Percentiles rank a stretch among this genome's conserved stretches.
These are phyloP conservation scores for Tachuris rubrigastra DNA, from an alignment of 2,113 vertebrate species.

Conservation along the genomic window DNA sequence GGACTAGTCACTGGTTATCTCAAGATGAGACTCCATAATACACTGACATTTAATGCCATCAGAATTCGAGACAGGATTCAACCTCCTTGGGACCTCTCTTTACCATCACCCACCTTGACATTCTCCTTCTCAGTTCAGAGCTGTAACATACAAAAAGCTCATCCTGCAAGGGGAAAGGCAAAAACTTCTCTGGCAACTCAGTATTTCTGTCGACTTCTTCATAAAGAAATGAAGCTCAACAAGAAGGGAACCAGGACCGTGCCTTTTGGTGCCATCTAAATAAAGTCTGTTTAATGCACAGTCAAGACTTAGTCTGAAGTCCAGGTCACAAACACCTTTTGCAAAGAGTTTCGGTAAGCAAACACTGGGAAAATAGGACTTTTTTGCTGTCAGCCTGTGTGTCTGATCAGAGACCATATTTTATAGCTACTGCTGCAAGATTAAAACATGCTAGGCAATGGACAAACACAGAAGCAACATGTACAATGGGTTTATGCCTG, in stretches of 20 bases:
- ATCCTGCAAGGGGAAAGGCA: neutral
- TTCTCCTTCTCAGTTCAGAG: neutral
- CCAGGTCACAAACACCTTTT: neutral
- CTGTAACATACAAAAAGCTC: neutral
- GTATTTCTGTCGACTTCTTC: neutral
- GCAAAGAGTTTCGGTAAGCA: neutral
- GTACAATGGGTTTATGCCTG: neutral
- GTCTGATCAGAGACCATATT: neutral
- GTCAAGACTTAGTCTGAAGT: neutral
- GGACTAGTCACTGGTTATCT: neutral
- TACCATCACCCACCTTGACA: neutral
- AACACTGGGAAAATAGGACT: neutral
- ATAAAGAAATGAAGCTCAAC: neutral
- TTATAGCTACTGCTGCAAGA: neutral
- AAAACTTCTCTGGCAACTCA: neutral
- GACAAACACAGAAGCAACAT: neutral
- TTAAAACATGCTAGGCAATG: neutral
- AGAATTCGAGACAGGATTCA: accelerated
- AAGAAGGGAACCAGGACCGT: neutral
- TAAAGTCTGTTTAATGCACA: too few relatives aligned
- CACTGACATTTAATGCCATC: neutral
- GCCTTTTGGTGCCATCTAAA: neutral
- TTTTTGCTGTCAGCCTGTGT: neutral
- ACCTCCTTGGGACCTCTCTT: neutral
- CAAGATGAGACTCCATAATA: neutral